These are phyloP conservation scores for Pseudochromis fuscus DNA, from an alignment of 2,797 vertebrate species.

Conservation along the genomic window DNA sequence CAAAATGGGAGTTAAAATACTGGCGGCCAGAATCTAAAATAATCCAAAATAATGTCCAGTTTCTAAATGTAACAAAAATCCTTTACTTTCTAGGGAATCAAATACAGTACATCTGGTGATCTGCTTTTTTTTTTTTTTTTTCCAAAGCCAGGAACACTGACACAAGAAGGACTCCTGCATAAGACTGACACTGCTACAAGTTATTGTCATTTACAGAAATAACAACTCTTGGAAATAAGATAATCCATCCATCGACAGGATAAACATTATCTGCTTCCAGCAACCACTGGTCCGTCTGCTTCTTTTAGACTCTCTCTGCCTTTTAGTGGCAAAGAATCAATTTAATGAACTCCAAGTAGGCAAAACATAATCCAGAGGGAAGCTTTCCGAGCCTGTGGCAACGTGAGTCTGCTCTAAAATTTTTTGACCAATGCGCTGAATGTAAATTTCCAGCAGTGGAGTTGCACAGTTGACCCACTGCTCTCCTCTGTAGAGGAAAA, in stretches of 20 bases:
- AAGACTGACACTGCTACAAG: background rate
- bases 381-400: background rate
- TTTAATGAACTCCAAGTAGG: background rate
- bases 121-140: background rate
- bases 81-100: too few relatives aligned
- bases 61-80: too few relatives aligned
- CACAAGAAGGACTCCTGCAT: background rate
- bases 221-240: background rate
- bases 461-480: constrained; percentile 12
- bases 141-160: background rate
- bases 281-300: background rate
- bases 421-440: constrained; percentile 11
- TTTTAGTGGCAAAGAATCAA: constrained; percentile 6
- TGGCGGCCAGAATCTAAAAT: background rate
- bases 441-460: constrained; percentile 12
- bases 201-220: background rate
- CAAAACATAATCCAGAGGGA: constrained; percentile 6
- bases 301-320: background rate
- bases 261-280: background rate
- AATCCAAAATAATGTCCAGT: background rate
- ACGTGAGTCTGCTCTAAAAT: background rate
- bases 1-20: background rate
- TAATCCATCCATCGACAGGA: background rate
- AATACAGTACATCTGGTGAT: too few relatives aligned
- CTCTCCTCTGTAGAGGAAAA: background rate